These are phyloP conservation scores for Syrrhaptes paradoxus DNA, from an alignment of 2,113 vertebrate genomes.

Conservation along the genomic window DNA sequence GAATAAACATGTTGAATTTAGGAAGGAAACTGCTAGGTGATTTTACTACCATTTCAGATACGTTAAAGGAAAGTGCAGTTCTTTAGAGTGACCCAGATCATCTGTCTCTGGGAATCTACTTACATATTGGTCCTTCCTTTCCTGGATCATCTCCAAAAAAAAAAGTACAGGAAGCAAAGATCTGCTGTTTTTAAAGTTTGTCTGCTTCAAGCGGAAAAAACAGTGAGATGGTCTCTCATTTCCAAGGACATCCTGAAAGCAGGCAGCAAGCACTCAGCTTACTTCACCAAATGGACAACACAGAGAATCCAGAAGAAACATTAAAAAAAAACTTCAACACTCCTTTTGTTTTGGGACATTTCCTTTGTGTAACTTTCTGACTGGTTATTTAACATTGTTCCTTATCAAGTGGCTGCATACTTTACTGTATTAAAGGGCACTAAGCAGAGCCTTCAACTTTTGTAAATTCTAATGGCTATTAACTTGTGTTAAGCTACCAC, in stretches of 20 bases:
- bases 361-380: background rate
- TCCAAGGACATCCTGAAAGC: background rate
- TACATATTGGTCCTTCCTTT: background rate
- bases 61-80: background rate
- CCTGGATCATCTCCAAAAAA: background rate
- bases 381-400: background rate
- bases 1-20: background rate
- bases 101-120: background rate
- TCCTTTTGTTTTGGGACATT: background rate
- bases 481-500: background rate
- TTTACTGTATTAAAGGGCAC: background rate
- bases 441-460: background rate
- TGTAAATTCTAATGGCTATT: background rate
- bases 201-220: constrained; percentile 3
- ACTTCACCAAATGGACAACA: background rate
- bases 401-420: background rate
- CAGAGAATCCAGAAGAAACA: background rate
- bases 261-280: background rate
- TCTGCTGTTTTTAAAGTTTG: background rate
- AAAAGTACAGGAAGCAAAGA: background rate
- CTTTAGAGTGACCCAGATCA: background rate
- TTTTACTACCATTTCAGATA: background rate
- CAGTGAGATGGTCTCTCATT: background rate
- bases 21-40: background rate
- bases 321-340: background rate